Conservation (phyloP, 2,113 vertebrate species). For the Podilymbus podiceps region DNA sequence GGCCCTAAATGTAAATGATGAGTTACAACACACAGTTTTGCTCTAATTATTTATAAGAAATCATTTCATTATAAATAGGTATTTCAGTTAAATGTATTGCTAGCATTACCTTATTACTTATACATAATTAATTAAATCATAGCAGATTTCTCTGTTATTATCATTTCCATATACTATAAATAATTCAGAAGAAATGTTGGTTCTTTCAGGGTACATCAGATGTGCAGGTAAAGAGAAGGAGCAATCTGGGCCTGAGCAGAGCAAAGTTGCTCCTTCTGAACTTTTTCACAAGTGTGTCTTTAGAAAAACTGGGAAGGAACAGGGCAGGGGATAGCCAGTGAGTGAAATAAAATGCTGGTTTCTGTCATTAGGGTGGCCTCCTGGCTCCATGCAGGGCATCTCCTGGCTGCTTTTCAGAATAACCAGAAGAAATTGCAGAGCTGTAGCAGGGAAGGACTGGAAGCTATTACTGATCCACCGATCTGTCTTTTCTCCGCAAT, state of each 20-base stretch:
- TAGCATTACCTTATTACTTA: conserved; percentile 34
- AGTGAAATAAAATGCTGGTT: background rate
- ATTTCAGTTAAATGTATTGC: conserved; percentile 41
- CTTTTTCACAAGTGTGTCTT: background rate
- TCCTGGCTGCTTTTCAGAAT: background rate
- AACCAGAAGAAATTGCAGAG: background rate
- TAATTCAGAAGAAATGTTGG: conserved; percentile 35
- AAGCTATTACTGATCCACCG: background rate
- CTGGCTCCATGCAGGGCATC: background rate
- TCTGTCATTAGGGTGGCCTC: background rate
- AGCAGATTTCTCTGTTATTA: conserved; percentile 46
- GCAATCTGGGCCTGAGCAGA: background rate
- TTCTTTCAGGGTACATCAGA: background rate
- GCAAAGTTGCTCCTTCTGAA: background rate
- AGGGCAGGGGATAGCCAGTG: background rate
- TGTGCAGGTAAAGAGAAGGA: background rate
- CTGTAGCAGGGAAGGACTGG: background rate
- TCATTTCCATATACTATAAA: conserved; percentile 40
- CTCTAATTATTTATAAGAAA: conserved; percentile 50
- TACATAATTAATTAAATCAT: conserved; percentile 60
- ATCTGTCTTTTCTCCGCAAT: background rate
- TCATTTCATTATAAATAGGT: conserved; percentile 32
- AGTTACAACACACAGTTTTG: background rate
- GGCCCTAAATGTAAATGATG: background rate
- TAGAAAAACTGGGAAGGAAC: background rate